Evolutionary conservation across 2,797 vertebrate species (phyloP).

Genomic region (Mormyrus proboscirostris): DNA sequence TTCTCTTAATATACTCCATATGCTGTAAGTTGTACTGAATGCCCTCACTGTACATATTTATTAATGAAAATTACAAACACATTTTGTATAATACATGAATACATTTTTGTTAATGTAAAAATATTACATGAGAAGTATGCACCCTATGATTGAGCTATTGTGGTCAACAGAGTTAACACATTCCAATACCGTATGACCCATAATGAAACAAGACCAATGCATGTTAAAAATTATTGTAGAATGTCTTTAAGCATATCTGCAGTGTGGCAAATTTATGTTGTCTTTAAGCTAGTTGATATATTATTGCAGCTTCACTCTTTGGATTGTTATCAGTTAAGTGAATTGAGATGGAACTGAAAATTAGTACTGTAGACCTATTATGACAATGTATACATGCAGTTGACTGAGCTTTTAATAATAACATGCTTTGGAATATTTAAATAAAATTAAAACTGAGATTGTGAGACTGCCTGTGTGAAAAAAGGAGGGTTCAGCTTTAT

Average conservation of each 20-base stretch:
- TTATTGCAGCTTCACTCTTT: not conserved
- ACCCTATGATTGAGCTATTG: not conserved
- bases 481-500: not conserved
- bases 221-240: not conserved
- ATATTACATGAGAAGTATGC: not conserved
- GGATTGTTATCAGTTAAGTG: not conserved
- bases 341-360: not conserved
- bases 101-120: not conserved
- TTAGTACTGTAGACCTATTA: not conserved
- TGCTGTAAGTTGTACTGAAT: not conserved
- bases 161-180: not conserved
- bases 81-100: not conserved
- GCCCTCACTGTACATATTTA: not conserved
- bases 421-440: not conserved
- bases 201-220: not conserved
- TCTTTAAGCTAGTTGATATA: not conserved
- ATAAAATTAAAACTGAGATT: conserved; percentile 11
- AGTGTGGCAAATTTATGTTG: not conserved
- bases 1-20: not conserved
- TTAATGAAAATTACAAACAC: not conserved
- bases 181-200: not conserved
- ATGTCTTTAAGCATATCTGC: not conserved
- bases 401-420: not conserved
- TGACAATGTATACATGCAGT: not conserved
- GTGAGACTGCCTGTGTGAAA: conserved; percentile 5